Base-by-base conservation (phyloP, 35 echinoderm and acorn worm species). In the Apostichopus parvimensis region DNA sequence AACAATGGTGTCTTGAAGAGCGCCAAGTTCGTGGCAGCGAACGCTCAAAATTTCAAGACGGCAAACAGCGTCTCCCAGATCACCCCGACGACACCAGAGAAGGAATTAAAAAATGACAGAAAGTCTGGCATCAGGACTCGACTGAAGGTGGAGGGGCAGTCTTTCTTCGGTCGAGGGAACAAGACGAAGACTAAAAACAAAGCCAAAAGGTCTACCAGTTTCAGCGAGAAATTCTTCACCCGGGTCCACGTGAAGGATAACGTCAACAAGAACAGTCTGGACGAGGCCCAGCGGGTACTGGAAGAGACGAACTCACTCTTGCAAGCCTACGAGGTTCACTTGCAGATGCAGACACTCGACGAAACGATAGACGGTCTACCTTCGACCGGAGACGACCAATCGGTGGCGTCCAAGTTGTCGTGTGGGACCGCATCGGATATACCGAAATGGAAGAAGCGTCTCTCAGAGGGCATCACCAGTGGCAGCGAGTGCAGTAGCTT, bases 11-110 rank as follows among this genome's bases (percentile, higher is more conserved):
- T 95, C 17, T 77, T 95, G n/a, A 95, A 95, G 82, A 95, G 94
- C 78, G 94, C 94, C 18, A 87, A 95, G 80, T 95, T 93, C 78
- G 92, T 95, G 22, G 94, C 90, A 70, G 94, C 92, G 52, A 95
- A 95, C 80, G 91, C 91, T 9, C 59, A 91, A 26, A 93, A 95
- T 71, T 95, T 93, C 87, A 92, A 85, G 9, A 90, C 87, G 22
- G 91, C 91, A n/a, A 95, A 90, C 81, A 92, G 15, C 24, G 56
- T 88, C 25, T 28, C 85, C 6, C 22, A 24, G 5, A 34, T 64
- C 13, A 24, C 77, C 17, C 34, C 34, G 1, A 14, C 64, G 18
- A 68, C 64, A 14, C 86, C 86, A 4, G 86, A 88, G n/a, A 88
- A 88, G 61, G 86, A 88, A 17, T 3, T 25, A 5, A 73, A 72